Evolutionary conservation across 2,888 invertebrate species (phyloP), one percentile per base, ranked within the genome.

Genomic region (Panorpa germanica): DNA sequence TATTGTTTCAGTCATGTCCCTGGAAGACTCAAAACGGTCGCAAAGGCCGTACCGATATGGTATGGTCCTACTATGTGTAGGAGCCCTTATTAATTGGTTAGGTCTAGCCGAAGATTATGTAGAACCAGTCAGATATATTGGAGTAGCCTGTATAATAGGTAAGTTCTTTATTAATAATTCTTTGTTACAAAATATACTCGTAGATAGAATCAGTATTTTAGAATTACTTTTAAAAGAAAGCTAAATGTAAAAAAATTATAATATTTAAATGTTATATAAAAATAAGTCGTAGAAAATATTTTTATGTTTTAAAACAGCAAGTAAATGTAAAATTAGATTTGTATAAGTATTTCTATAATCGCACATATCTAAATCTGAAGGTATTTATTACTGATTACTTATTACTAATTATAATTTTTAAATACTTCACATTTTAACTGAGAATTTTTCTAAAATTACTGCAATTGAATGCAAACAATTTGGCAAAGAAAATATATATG

Each of bases 11-110:
- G 67, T 62, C 50, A 69, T 69, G 69, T 65, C 68, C 40, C 53
- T 68, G 46, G 68, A 69, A 52, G 69, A 68, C 45, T 65, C 67
- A 38, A 58, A 66, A 47, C 64, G 70, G 47, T 69, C 70, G 28
- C 73, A 74, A 52, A 59, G 70, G 42, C 73, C 74, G 33, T 75
- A 74, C 55, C 64, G 73, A 35, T 74, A 73, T 45, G 74, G 74
- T 41, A 71, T 74, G 67, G 70, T 72, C 38, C 50, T 74, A 43
- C 56, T 75, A 29, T 74, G 74, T 48, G 64, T 73, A 31, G 74
- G 74, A 13, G 74, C 73, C 12, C 59, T 74, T 23, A 71, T 74
- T 49, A 75, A 75, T 55, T 74, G 75, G 74, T 55, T 74, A 37
- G 73, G 74, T 14, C 56, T 74, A 38, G 73, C 73, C 1, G 72